Evolutionary conservation across 2,113 vertebrate species (phyloP), one percentile per base, ranked within the genome.

Genomic region (Peromyscus californicus): DNA sequence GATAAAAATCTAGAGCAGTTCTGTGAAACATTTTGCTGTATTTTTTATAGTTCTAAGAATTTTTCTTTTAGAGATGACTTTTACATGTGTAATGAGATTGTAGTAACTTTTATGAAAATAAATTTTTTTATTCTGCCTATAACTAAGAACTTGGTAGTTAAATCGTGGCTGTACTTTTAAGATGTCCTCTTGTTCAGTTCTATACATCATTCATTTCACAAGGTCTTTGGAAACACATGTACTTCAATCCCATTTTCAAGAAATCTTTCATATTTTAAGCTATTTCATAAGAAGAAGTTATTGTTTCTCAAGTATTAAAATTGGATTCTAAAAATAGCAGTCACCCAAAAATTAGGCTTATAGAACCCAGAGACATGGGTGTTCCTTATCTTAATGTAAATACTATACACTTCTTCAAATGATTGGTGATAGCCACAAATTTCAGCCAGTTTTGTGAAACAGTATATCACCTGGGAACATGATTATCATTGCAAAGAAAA

Each of bases 41-140:
- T 65, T 94, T 75, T 63, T 85, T 92, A 11, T 2, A 89, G 63
- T 92, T 94, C 92, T 61, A 67, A 91, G 82, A 97, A 89, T 57
- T 78, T 89, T 39, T 65, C 19, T 74, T 72, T 76, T 75, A 82
- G 39, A 89, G 51, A 63, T 91, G 17, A 69, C 51, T 79, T 94
- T 91, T 91, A 39, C 54, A 61, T 63, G 22, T 78, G 36, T 42
- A 69, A 54, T 9, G 26, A 93, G 9, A 33, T 83, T 36, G 7
- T 36, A 79, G 42, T 89, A 84, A 84, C 76, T 78, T 95, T 93
- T 19, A 93, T 24, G 51, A 19, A 93, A 83, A 94, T 63, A 42
- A 45, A 70, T 61, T 91, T 95, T 95, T 26, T 39, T 89, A 67
- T 78, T 74, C 29, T 6, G 26, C 74, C 8, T 82, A 42, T 51